These are phyloP conservation scores for Drosophila testacea DNA, from an alignment of 2,888 invertebrate species.

Conservation along the genomic window DNA sequence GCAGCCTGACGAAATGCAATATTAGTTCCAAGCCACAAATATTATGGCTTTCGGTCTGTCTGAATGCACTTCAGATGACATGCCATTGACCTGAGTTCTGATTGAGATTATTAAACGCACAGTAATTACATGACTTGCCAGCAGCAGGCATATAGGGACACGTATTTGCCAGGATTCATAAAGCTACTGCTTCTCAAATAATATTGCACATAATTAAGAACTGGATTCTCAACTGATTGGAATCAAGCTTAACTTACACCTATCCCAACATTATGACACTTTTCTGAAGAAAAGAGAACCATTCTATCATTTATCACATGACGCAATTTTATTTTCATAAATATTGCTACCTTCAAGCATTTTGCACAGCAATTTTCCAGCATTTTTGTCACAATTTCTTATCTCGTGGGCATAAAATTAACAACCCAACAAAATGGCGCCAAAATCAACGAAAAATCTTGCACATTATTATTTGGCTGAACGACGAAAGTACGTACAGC, in stretches of 20 bases:
- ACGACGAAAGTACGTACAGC: background rate
- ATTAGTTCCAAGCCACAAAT: slow-evolving; percentile 20
- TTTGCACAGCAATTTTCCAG: slow-evolving; percentile 66
- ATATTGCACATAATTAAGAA: background rate
- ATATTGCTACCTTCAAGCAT: slow-evolving; percentile 28
- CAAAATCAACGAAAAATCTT: slow-evolving; percentile 61
- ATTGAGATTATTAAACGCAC: slow-evolving; percentile 44
- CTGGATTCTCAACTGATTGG: background rate
- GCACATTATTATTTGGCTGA: slow-evolving; percentile 42
- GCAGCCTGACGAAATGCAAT: slow-evolving; percentile 28
- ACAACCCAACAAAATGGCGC: slow-evolving; percentile 71
- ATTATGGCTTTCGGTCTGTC: slow-evolving; percentile 8
- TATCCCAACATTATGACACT: background rate
- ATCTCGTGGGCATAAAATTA: slow-evolving; percentile 75
- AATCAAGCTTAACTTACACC: background rate
- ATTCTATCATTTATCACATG: slow-evolving; percentile 25
- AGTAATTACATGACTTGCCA: slow-evolving; percentile 30
- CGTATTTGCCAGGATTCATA: background rate
- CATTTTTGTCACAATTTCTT: slow-evolving; percentile 70
- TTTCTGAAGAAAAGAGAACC: background rate
- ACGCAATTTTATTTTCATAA: slow-evolving; percentile 25
- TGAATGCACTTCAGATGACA: slow-evolving; percentile 21
- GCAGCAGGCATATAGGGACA: background rate
- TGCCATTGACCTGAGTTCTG: slow-evolving; percentile 5
- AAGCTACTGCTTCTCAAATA: too few species aligned